Evolutionary conservation across 1,140 invertebrate genomes (phyloP), one percentile per base, ranked within the genome.

Genomic region (Sarcophaga peregrina): DNA sequence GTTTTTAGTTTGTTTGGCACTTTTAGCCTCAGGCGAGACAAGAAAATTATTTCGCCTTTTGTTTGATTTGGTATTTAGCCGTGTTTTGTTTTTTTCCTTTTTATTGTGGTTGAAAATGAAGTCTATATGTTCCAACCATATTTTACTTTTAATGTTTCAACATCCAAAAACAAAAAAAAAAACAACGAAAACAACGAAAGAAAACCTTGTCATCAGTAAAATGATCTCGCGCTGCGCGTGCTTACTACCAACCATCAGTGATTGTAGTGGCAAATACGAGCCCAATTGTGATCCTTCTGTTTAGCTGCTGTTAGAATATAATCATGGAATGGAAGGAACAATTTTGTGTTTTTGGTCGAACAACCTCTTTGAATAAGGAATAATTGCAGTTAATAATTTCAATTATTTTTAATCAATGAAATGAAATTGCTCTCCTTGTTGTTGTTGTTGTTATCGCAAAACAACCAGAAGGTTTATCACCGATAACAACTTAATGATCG

Each of bases 41-140:
- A 89, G 88, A 89, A 89, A 89, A 89, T 87, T 88, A 89, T 88
- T 89, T 89, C 84, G 85, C 86, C 87, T 86, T 84, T 86, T 86
- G 87, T 87, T 87, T 85, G 75, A 82, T 76, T 76, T 76, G 74
- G 74, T 76, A 76, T 76, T 76, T 76, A 76, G 74, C 74, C 45
- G 47, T 76, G 15, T 76, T 47, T 76, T 76, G 20, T 25, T 54
- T 11, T 2, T 9, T 25, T 25, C n/a, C 20, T 72, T 72, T 72
- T 72, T 13, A 2, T 72, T 72, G 17, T 17, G 20, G 62, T 25
- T 72, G 8, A 6, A 25, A 72, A 2, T 11, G n/a, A n/a, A n/a
- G n/a, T n/a, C n/a, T n/a, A n/a, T n/a, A n/a, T n/a, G n/a, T n/a
- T n/a, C n/a, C n/a, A n/a, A 72, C 62, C 62, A 20, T n/a, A 37